These are phyloP conservation scores for Nyctalus aviator DNA, from an alignment of 2,797 vertebrate species.

Conservation along the genomic window DNA sequence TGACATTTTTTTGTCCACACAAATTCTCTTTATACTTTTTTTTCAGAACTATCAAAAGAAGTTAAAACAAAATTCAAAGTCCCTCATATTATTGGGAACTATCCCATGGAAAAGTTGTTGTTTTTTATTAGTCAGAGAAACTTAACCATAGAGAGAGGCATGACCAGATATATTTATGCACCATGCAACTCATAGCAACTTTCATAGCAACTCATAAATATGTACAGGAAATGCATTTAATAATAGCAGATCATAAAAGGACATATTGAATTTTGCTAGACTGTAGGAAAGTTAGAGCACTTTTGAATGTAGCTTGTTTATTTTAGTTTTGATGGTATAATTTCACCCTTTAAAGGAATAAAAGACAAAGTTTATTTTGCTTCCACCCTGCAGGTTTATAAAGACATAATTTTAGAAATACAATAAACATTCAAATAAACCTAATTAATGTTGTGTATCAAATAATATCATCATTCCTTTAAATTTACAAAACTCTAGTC, in stretches of 20 bases:
- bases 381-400: background rate
- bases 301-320: background rate
- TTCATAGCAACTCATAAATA: background rate
- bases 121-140: background rate
- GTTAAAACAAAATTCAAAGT: background rate
- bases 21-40: background rate
- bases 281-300: background rate
- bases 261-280: background rate
- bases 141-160: background rate
- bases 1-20: background rate
- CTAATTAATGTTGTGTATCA: constrained; percentile 41
- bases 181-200: too few species aligned
- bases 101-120: background rate
- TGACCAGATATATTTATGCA: background rate
- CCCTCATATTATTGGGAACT: background rate
- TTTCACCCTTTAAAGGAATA: constrained; percentile 37
- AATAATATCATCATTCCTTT: constrained; percentile 43
- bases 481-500: constrained; percentile 30
- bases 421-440: constrained; percentile 50
- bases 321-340: background rate
- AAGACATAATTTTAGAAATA: constrained; percentile 52
- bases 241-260: background rate
- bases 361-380: constrained; percentile 24
- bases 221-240: background rate
- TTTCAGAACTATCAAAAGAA: background rate